Percentiles rank a stretch among this genome's conserved stretches.
These are phyloP conservation scores for Cyprinodon tularosa DNA, from an alignment of 2,113 vertebrate species.

Conservation along the genomic window DNA sequence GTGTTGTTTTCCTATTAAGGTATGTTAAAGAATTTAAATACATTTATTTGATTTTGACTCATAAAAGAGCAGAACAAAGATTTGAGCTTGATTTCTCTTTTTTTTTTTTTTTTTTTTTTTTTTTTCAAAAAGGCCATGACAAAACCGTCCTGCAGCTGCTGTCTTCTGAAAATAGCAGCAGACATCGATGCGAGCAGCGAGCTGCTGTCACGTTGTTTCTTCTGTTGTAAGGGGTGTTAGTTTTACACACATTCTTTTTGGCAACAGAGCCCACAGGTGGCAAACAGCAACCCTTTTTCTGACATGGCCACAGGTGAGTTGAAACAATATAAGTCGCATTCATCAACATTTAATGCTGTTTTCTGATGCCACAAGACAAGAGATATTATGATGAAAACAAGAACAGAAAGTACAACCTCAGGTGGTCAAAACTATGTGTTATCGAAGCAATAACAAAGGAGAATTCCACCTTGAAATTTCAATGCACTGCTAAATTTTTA, in stretches of 20 bases:
- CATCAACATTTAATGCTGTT: slow-evolving; percentile 5
- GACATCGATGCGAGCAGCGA: slow-evolving; percentile 31
- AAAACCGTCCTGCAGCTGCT: slow-evolving; percentile 69
- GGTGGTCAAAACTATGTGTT: slow-evolving; percentile 2
- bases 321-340: slow-evolving; percentile 43
- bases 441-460: slow-evolving; percentile 25
- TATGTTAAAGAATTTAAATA: neutral
- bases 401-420: neutral
- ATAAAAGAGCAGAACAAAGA: slow-evolving; percentile 5
- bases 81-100: slow-evolving; percentile 42
- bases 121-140: slow-evolving; percentile 37
- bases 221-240: slow-evolving; percentile 23
- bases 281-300: slow-evolving; percentile 26
- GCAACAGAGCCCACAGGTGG: slow-evolving; percentile 66
- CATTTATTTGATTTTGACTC: slow-evolving; percentile 5
- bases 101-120: slow-evolving; percentile 50
- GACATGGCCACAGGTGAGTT: slow-evolving; percentile 27
- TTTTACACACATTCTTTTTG: slow-evolving; percentile 50
- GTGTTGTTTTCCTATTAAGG: neutral
- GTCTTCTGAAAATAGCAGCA: slow-evolving; percentile 61
- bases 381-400: slow-evolving; percentile 43
- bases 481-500: slow-evolving; percentile 12
- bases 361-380: slow-evolving; percentile 39
- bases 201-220: slow-evolving; percentile 36
- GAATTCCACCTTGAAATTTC: slow-evolving; percentile 18